phyloP scores from a whole-genome alignment of 1,140 invertebrate genomes.

The Diabrotica undecimpunctata region DNA sequence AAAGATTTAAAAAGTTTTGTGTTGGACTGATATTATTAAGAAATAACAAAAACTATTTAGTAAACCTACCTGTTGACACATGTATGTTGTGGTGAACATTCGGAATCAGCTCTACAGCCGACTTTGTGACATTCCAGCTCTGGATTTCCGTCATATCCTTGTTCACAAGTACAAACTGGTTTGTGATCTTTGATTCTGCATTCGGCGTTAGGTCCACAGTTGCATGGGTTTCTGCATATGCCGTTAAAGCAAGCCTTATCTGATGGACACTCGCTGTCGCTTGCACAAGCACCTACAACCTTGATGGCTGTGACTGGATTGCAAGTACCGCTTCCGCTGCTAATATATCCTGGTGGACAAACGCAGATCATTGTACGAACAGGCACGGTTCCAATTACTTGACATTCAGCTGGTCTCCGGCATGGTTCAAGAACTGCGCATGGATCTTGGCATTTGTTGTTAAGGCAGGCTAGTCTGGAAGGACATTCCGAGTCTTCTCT shows the following conservation, averaged over 20 bases:
- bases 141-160: constrained; percentile 77
- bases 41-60: too few relatives aligned
- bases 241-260: constrained; percentile 76
- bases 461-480: constrained; percentile 72
- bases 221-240: constrained; percentile 76
- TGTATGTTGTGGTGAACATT: constrained; percentile 71
- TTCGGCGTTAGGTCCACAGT: constrained; percentile 74
- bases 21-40: too few relatives aligned
- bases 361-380: constrained; percentile 85
- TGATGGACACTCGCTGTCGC: constrained; percentile 70
- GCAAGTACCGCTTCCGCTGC: constrained; percentile 75
- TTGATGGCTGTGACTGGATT: constrained; percentile 63
- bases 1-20: too few relatives aligned
- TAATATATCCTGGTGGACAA: constrained; percentile 83
- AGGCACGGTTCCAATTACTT: constrained; percentile 74
- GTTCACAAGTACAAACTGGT: constrained; percentile 76
- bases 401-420: constrained; percentile 71
- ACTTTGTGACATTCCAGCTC: constrained; percentile 69
- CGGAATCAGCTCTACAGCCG: constrained; percentile 68
- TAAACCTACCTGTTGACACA: constrained; percentile 60
- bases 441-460: constrained; percentile 77
- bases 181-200: constrained; percentile 78
- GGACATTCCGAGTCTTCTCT: constrained; percentile 78
- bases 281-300: constrained; percentile 65
- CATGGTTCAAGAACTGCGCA: constrained; percentile 77